Conservation (phyloP, 1,140 invertebrate species). For the Varroa destructor region DNA sequence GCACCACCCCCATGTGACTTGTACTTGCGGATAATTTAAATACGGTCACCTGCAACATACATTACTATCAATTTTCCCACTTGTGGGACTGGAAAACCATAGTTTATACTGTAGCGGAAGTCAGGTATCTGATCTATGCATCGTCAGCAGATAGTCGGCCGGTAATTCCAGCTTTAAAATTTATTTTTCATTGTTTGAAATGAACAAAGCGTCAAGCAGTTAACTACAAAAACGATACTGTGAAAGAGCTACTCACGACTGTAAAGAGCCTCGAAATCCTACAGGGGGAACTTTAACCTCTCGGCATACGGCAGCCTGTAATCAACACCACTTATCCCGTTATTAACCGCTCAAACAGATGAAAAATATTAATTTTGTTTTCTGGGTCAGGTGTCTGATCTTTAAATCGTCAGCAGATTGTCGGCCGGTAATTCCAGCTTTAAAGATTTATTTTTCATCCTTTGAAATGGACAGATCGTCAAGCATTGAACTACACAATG, state of each 20-base stretch:
- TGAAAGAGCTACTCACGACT: too few relatives aligned
- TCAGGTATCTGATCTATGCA: constrained; percentile 18
- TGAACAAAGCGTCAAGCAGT: too few relatives aligned
- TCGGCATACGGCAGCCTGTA: too few relatives aligned
- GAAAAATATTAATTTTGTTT: not conserved
- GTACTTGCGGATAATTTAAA: not conserved
- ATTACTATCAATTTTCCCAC: not conserved
- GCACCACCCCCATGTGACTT: not conserved
- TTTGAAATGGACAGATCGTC: not conserved
- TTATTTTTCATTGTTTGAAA: not conserved
- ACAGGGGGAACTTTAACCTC: too few relatives aligned
- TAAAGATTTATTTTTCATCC: constrained; percentile 11
- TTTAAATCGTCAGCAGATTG: constrained; percentile 5
- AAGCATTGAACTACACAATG: too few relatives aligned
- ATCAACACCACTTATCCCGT: too few relatives aligned
- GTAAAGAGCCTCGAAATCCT: too few relatives aligned
- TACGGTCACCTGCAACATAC: not conserved
- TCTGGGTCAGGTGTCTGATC: constrained; percentile 18
- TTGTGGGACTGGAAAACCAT: not conserved
- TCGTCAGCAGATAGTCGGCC: constrained; percentile 5
- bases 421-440: constrained; percentile 26
- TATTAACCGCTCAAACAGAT: too few relatives aligned
- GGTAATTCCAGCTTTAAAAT: constrained; percentile 23
- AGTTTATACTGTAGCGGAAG: not conserved
- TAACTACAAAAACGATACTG: too few relatives aligned